phyloP scores from a whole-genome alignment of 2,113 vertebrate genomes.

The Pseudonaja textilis region DNA sequence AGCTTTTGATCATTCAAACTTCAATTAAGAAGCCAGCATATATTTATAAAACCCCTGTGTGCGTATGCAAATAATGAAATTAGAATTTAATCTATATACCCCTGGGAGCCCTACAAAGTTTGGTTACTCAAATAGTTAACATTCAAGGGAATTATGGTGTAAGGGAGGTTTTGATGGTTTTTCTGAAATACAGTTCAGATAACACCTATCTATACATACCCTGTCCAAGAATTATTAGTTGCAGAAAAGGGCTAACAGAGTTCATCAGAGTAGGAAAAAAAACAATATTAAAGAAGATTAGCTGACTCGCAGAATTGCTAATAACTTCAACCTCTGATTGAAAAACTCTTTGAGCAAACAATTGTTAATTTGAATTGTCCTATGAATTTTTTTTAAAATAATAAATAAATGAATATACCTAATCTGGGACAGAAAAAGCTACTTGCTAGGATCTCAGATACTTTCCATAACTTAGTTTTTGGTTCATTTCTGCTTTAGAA shows the following conservation, averaged over 20 bases:
- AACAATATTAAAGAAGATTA: slow-evolving; percentile 13
- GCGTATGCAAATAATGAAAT: neutral
- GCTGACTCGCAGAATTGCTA: neutral
- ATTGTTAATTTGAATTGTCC: slow-evolving; percentile 22
- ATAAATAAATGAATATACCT: neutral
- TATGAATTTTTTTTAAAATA: neutral
- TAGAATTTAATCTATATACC: slow-evolving; percentile 30
- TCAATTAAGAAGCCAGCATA: neutral
- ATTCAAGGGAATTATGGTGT: slow-evolving; percentile 36
- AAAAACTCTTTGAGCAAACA: slow-evolving; percentile 29
- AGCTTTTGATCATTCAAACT: neutral
- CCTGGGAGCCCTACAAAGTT: neutral
- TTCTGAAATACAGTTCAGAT: slow-evolving; percentile 26
- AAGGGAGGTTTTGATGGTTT: slow-evolving; percentile 21
- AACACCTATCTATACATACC: neutral
- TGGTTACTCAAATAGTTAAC: slow-evolving; percentile 41
- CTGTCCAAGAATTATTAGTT: slow-evolving; percentile 22
- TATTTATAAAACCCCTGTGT: neutral
- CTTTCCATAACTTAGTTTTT: slow-evolving; percentile 17
- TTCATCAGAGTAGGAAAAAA: slow-evolving; percentile 10
- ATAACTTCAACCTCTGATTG: slow-evolving; percentile 23
- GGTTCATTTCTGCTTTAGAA: slow-evolving; percentile 1
- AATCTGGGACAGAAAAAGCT: neutral
- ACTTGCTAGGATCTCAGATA: neutral
- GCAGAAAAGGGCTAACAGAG: slow-evolving; percentile 17